A percentile compares a stretch with the other conserved stretches of the same genome.
Conservation (phyloP, 2,113 vertebrate genomes). For the Platichthys flesus region DNA sequence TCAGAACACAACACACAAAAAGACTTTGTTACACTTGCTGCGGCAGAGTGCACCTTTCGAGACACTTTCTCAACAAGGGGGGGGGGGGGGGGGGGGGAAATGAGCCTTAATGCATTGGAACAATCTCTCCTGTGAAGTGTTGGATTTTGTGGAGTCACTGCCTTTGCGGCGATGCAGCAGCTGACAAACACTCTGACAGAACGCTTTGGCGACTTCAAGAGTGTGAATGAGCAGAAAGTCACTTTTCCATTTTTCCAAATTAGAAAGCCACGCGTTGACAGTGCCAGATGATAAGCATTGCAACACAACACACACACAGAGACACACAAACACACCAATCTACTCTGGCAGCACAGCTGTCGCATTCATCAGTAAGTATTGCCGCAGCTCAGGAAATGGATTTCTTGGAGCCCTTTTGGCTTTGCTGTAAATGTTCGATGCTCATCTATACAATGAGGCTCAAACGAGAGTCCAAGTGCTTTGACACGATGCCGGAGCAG, state of each 20-base stretch:
- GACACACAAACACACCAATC: conserved; percentile 40
- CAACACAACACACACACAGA: conserved; percentile 37
- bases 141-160: conserved; percentile 48
- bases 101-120: conserved; percentile 16
- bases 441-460: conserved; percentile 61
- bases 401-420: conserved; percentile 66
- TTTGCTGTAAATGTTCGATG: conserved; percentile 48
- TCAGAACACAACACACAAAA: no score
- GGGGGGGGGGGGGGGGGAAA: conserved; percentile 26
- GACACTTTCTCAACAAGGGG: conserved; percentile 2
- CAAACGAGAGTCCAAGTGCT: conserved; percentile 65
- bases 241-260: conserved; percentile 72
- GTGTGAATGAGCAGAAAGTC: conserved; percentile 54
- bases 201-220: conserved; percentile 36
- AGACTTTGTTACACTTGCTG: no score
- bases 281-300: conserved; percentile 61
- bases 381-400: conserved; percentile 71
- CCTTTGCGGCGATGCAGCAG: conserved; percentile 18
- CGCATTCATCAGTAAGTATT: conserved; percentile 71
- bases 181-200: conserved; percentile 54
- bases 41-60: neutral
- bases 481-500: conserved; percentile 60
- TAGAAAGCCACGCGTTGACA: conserved; percentile 63
- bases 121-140: conserved; percentile 23
- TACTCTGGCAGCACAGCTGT: conserved; percentile 66